phyloP scores from a whole-genome alignment of 1,140 invertebrate genomes.

The Dufourea novaeangliae region DNA sequence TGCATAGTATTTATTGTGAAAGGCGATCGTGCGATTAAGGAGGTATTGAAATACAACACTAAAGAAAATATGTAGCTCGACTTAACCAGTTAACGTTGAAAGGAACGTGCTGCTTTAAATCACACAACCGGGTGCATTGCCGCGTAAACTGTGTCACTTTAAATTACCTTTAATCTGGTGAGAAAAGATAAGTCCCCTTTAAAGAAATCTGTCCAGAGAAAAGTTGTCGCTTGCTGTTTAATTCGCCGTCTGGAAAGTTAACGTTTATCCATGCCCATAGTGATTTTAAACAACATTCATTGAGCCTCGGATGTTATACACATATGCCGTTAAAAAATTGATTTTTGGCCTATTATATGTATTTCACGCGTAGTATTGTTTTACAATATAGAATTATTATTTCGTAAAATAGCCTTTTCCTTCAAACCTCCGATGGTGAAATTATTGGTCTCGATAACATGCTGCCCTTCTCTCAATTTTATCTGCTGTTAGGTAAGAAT shows the following conservation, averaged over 20 bases:
- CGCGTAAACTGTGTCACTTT: conserved; percentile 3
- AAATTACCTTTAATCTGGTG: neutral
- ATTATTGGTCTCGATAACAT: neutral
- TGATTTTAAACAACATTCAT: too few species aligned
- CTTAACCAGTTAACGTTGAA: neutral
- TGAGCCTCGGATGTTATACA: too few species aligned
- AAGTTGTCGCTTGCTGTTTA: neutral
- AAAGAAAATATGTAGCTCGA: neutral
- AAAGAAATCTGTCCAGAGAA: neutral
- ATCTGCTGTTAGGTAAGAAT: neutral
- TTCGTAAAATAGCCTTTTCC: too few species aligned
- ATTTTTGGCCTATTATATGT: too few species aligned
- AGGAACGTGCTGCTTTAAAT: neutral
- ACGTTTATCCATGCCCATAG: neutral
- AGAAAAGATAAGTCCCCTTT: conserved; percentile 1
- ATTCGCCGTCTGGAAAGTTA: neutral
- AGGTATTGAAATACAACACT: neutral
- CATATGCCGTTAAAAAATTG: too few species aligned
- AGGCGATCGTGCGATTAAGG: too few species aligned
- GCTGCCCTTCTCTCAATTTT: neutral
- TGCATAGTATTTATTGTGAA: too few species aligned
- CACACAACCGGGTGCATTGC: neutral
- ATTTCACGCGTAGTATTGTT: too few species aligned
- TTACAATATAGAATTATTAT: too few species aligned
- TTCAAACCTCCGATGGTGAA: neutral